Evolutionary conservation across 2,797 vertebrate genomes (phyloP).

Genomic region (Pristis pectinata): DNA sequence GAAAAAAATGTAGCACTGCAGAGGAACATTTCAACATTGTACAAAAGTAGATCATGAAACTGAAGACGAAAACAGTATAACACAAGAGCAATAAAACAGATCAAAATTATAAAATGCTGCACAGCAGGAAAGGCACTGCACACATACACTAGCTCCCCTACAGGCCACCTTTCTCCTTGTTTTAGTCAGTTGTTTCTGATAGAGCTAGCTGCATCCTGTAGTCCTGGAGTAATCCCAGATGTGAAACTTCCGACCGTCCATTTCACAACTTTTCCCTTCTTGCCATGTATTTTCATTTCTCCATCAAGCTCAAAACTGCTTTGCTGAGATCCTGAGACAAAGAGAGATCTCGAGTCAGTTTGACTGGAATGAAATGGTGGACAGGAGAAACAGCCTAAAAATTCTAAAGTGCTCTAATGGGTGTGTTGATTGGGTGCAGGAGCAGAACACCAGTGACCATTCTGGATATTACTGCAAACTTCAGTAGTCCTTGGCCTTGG

Average conservation of each 20-base stretch:
- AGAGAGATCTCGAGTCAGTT: neutral
- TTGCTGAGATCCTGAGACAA: neutral
- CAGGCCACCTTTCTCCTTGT: neutral
- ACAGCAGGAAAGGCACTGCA: neutral
- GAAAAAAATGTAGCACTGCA: neutral
- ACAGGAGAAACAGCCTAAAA: too few relatives aligned
- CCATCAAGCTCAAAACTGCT: neutral
- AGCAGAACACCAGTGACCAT: too few relatives aligned
- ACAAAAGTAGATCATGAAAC: neutral
- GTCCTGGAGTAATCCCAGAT: neutral
- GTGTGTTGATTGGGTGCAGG: too few relatives aligned
- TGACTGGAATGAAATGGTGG: neutral
- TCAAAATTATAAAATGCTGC: neutral
- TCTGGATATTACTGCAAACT: too few relatives aligned
- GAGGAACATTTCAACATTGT: neutral
- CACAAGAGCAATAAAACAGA: neutral
- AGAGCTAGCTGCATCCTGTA: neutral
- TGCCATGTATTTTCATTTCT: neutral
- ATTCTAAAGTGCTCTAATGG: too few relatives aligned
- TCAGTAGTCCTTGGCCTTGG: too few relatives aligned
- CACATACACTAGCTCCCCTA: neutral
- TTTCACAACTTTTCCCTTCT: neutral
- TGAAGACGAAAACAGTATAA: neutral
- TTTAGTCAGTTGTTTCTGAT: neutral
- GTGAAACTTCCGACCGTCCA: neutral